Percentiles rank a stretch among this genome's conserved stretches.
Evolutionary conservation across 2,113 vertebrate species (phyloP).

Genomic region (Vicugna pacos): DNA sequence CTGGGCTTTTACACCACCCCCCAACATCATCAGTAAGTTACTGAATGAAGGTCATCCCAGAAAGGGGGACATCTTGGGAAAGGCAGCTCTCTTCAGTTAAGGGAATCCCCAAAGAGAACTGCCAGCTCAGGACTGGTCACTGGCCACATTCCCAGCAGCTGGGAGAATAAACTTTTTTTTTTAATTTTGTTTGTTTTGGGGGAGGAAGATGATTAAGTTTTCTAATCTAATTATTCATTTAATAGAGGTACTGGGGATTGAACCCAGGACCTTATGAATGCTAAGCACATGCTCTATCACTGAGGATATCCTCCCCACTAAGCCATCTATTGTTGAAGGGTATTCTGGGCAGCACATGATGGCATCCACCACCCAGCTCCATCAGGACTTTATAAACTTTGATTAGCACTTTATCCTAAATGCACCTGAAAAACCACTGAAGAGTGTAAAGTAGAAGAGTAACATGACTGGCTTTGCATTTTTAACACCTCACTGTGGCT

Average conservation of each 20-base stretch:
- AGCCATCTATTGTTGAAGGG: background rate
- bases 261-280: no score
- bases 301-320: no score
- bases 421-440: background rate
- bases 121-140: background rate
- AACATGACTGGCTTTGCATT: background rate
- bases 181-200: no score
- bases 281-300: no score
- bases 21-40: background rate
- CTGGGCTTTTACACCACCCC: background rate
- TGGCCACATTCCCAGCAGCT: background rate
- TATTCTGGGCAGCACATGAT: background rate
- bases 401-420: background rate
- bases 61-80: background rate
- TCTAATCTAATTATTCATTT: no score
- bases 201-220: no score
- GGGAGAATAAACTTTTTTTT: background rate
- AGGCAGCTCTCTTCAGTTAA: background rate
- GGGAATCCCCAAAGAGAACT: background rate
- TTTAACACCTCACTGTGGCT: background rate
- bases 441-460: background rate
- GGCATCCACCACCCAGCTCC: background rate
- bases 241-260: no score
- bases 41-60: background rate
- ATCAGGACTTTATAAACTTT: background rate